phyloP scores from a whole-genome alignment of 2,797 vertebrate species.

The Craterocephalus amniculus region DNA sequence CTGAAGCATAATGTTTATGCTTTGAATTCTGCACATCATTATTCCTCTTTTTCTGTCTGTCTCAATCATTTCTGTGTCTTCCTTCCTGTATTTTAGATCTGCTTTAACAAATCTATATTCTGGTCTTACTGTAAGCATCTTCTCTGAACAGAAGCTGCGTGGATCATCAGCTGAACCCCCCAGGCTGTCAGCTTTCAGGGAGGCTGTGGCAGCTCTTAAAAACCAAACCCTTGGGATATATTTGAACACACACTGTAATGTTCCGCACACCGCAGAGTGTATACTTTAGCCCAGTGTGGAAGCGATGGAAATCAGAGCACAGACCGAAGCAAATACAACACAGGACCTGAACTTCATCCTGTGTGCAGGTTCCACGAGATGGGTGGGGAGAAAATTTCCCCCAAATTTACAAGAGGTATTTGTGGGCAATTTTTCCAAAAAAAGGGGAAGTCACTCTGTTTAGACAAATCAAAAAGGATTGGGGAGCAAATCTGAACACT shows the following conservation, averaged over 20 bases:
- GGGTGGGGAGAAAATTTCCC: constrained; percentile 53
- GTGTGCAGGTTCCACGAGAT: constrained; percentile 56
- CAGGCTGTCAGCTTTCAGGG: constrained; percentile 37
- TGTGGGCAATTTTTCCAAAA: constrained; percentile 30
- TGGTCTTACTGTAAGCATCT: no score
- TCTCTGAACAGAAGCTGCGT: constrained; percentile 29
- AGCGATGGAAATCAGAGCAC: constrained; percentile 60
- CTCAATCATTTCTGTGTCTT: neutral
- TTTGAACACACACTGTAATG: constrained; percentile 27
- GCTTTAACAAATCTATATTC: constrained; percentile 5
- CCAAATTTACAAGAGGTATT: constrained; percentile 49
- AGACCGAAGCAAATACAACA: constrained; percentile 58
- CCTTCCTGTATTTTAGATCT: constrained; percentile 3
- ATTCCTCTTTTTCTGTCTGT: constrained; percentile 12
- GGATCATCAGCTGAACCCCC: constrained; percentile 39
- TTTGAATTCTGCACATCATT: constrained; percentile 12
- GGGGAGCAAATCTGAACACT: constrained; percentile 22
- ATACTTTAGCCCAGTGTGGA: constrained; percentile 52
- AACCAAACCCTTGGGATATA: constrained; percentile 37
- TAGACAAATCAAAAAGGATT: neutral
- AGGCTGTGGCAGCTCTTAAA: constrained; percentile 46
- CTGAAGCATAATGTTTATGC: neutral
- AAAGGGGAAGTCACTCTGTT: constrained; percentile 37
- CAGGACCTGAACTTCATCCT: constrained; percentile 51
- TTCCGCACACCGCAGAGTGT: constrained; percentile 59